A percentile compares a stretch with the other conserved stretches of the same genome.
phyloP scores from a whole-genome alignment of 2,113 vertebrate species.

The Ploceus nigricollis region DNA sequence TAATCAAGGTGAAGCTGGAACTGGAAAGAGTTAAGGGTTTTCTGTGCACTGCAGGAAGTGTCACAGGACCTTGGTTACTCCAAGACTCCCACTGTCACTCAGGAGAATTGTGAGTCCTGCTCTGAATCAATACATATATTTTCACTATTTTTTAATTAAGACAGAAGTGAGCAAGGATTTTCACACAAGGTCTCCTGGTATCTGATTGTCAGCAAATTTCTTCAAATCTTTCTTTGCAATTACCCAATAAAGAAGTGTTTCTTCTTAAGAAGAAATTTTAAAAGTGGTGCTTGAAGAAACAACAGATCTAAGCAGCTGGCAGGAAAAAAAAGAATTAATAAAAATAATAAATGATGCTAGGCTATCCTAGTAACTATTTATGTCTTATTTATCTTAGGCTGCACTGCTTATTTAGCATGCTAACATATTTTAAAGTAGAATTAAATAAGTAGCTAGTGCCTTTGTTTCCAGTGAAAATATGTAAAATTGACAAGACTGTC shows the following conservation, averaged over 20 bases:
- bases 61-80: neutral
- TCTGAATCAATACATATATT: neutral
- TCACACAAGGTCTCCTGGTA: neutral
- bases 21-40: neutral
- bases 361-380: constrained; percentile 45
- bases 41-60: neutral
- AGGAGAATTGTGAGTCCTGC: neutral
- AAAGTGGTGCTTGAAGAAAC: constrained; percentile 43
- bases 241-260: neutral
- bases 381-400: constrained; percentile 23
- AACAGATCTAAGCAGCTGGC: neutral
- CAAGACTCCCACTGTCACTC: neutral
- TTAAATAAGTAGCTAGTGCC: neutral
- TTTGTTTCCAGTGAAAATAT: neutral
- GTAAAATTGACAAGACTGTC: neutral
- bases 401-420: neutral
- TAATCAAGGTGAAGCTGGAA: neutral
- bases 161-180: neutral
- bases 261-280: neutral
- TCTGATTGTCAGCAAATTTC: constrained; percentile 5
- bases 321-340: neutral
- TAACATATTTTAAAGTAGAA: constrained; percentile 40
- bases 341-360: constrained; percentile 19
- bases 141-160: neutral
- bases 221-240: constrained; percentile 26